phyloP scores from a whole-genome alignment of 2,797 vertebrate genomes.

The Atherinosoma microstoma region DNA sequence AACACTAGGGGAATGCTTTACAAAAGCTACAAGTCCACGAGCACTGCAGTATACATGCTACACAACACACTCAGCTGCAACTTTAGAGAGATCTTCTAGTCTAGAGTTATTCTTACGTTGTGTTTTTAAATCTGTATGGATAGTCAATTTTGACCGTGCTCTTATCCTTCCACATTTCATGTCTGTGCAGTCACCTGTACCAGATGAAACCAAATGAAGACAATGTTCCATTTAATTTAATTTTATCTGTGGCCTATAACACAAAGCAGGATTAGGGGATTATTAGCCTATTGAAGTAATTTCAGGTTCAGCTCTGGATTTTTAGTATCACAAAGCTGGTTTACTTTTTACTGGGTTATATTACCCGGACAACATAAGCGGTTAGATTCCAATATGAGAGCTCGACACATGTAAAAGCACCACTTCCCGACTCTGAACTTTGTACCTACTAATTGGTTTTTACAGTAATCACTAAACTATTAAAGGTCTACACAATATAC shows the following conservation, averaged over 20 bases:
- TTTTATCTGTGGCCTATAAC: not conserved
- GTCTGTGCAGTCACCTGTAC: not conserved
- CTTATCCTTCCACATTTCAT: not conserved
- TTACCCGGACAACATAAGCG: too few relatives aligned
- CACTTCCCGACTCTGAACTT: too few relatives aligned
- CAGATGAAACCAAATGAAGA: not conserved
- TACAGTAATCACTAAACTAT: too few relatives aligned
- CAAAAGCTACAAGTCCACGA: too few relatives aligned
- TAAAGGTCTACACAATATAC: too few relatives aligned
- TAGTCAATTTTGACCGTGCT: not conserved
- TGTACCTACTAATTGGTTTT: too few relatives aligned
- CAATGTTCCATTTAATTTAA: not conserved
- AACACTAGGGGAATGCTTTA: not conserved
- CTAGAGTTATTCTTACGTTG: not conserved
- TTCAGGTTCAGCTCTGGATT: too few relatives aligned
- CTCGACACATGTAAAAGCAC: too few relatives aligned
- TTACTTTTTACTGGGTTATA: not conserved
- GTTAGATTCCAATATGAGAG: too few relatives aligned
- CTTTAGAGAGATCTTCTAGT: not conserved
- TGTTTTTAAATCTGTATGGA: not conserved
- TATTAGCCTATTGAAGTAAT: too few relatives aligned
- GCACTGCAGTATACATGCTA: not conserved
- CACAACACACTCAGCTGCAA: not conserved
- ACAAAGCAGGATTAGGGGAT: too few relatives aligned
- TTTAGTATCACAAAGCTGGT: too few relatives aligned